These are phyloP conservation scores for Ptychobarbus kaznakovi DNA, from an alignment of 2,797 vertebrate genomes.

Conservation along the genomic window DNA sequence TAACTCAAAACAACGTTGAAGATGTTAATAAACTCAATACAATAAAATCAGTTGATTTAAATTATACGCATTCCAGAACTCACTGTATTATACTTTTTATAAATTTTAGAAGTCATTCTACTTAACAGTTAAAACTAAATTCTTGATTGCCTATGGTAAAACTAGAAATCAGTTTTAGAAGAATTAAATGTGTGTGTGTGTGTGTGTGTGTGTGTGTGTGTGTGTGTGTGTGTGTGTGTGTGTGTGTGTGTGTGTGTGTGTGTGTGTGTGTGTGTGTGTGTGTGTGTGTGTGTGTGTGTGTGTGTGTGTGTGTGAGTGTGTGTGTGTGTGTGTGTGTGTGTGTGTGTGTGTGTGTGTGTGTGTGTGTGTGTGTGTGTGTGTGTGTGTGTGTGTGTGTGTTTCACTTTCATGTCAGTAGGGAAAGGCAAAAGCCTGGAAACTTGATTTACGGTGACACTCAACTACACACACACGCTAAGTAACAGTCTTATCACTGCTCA, in stretches of 20 bases:
- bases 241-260: background rate
- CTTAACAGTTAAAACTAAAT: background rate
- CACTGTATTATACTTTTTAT: background rate
- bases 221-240: background rate
- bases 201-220: slow-evolving; percentile 1
- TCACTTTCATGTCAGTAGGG: slow-evolving; percentile 24
- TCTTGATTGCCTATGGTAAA: background rate
- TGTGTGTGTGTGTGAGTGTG: background rate
- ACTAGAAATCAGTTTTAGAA: background rate
- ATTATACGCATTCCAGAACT: background rate
- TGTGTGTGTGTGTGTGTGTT: background rate
- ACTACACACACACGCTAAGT: slow-evolving; percentile 3
- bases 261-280: no score
- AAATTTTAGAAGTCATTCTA: background rate
- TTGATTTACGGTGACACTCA: slow-evolving; percentile 21
- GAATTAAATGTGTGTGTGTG: background rate
- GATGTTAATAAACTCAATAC: background rate
- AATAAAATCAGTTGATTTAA: background rate
- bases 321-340: slow-evolving; percentile 1
- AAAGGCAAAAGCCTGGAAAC: slow-evolving; percentile 43
- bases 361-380: background rate
- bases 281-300: no score
- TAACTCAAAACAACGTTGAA: background rate
- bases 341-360: background rate
- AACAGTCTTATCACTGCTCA: slow-evolving; percentile 80